phyloP scores from a whole-genome alignment of 2,888 invertebrate species.

The Myathropa florea region DNA sequence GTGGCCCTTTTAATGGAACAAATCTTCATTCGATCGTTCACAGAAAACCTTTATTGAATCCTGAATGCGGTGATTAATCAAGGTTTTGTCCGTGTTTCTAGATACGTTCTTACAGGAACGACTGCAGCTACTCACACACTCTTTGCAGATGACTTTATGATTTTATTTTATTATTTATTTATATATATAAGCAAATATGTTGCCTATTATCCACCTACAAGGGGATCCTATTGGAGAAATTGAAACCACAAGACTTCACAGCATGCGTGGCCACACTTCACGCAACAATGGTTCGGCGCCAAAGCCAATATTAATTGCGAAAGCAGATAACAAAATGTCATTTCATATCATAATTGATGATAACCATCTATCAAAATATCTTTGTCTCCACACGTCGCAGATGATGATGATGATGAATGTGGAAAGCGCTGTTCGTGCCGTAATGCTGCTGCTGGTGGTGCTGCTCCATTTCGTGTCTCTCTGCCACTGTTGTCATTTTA shows the following conservation, averaged over 20 bases:
- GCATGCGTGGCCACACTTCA: not conserved
- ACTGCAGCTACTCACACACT: too few relatives aligned
- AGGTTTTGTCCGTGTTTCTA: too few relatives aligned
- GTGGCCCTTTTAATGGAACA: too few relatives aligned
- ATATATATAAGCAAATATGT: too few relatives aligned
- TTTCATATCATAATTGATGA: conserved; percentile 69
- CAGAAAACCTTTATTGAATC: too few relatives aligned
- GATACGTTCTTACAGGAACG: too few relatives aligned
- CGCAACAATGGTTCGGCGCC: conserved; percentile 46
- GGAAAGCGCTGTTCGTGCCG: conserved; percentile 54
- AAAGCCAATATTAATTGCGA: conserved; percentile 69
- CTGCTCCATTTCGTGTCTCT: conserved; percentile 60
- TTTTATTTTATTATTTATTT: too few relatives aligned
- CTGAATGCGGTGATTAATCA: too few relatives aligned
- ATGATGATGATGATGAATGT: conserved; percentile 65
- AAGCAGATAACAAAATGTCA: conserved; percentile 69
- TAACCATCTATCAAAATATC: conserved; percentile 71
- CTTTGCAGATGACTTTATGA: too few relatives aligned
- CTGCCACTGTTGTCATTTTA: conserved; percentile 20
- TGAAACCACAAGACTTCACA: not conserved
- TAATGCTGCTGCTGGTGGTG: conserved; percentile 14
- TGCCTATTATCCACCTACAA: too few relatives aligned
- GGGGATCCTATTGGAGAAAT: too few relatives aligned
- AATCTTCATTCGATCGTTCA: too few relatives aligned
- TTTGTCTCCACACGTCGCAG: conserved; percentile 46